Conservation (phyloP, 2,797 vertebrate genomes). For the Petrocephalus sullivani region DNA sequence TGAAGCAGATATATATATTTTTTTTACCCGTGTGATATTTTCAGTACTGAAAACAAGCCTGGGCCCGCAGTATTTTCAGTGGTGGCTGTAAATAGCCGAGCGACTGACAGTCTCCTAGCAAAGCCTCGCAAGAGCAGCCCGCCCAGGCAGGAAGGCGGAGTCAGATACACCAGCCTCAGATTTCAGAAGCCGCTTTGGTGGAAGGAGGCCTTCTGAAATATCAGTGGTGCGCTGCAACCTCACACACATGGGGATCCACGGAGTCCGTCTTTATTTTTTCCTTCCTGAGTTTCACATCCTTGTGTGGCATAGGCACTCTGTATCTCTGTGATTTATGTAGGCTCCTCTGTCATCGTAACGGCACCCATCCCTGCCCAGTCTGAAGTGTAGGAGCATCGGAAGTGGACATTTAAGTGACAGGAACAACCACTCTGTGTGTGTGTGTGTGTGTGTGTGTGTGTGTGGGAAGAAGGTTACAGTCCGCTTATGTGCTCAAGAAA, state of each 20-base stretch:
- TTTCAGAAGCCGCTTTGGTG: neutral
- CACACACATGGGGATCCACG: neutral
- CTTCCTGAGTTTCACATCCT: neutral
- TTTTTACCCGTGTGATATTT: constrained; percentile 2
- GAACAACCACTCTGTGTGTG: neutral
- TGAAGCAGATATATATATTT: neutral
- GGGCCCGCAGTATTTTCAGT: neutral
- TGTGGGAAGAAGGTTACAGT: neutral
- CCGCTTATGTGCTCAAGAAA: neutral
- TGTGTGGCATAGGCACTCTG: neutral
- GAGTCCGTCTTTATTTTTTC: neutral
- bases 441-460: neutral
- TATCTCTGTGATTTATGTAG: neutral
- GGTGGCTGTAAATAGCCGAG: constrained; percentile 3
- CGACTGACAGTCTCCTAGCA: neutral
- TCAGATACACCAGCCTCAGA: neutral
- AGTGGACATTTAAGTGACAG: neutral
- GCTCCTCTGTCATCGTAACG: neutral
- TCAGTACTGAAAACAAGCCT: neutral
- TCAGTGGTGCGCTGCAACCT: neutral
- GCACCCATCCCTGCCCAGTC: neutral
- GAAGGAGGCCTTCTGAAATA: neutral
- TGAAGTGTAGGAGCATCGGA: neutral
- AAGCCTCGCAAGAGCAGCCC: neutral
- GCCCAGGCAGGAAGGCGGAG: neutral